A percentile compares a stretch with the other conserved stretches of the same genome.
Conservation (phyloP, 2,797 vertebrate genomes). For the Liasis olivaceus region DNA sequence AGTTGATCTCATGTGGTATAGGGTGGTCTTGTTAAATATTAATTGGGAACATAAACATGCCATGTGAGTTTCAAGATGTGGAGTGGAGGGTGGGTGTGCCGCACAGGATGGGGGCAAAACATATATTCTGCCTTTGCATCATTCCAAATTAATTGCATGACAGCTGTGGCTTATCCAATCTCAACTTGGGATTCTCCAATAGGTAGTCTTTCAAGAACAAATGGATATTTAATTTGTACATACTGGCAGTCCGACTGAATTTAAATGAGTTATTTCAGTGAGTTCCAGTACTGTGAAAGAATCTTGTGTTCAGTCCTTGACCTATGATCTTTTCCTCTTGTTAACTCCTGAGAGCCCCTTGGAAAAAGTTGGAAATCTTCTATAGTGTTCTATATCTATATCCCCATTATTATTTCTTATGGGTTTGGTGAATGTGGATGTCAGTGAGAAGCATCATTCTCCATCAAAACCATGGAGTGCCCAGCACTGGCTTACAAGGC, state of each 20-base stretch:
- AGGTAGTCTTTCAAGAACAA: slow-evolving; percentile 74
- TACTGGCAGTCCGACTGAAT: slow-evolving; percentile 68
- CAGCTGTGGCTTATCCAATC: slow-evolving; percentile 67
- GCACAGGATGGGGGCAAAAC: slow-evolving; percentile 17
- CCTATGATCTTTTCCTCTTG: slow-evolving; percentile 6
- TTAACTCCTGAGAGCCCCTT: slow-evolving; percentile 60
- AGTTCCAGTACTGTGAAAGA: slow-evolving; percentile 36
- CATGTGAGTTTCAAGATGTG: slow-evolving; percentile 64
- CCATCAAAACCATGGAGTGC: not conserved
- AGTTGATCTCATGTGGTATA: slow-evolving; percentile 62
- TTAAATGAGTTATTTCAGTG: slow-evolving; percentile 65
- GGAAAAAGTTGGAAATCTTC: slow-evolving; percentile 47
- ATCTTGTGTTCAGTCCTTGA: not conserved
- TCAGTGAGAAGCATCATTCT: not conserved
- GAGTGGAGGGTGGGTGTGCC: slow-evolving; percentile 55
- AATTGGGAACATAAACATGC: slow-evolving; percentile 75
- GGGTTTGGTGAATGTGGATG: not conserved
- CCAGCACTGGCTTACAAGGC: not conserved
- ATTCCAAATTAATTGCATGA: slow-evolving; percentile 70
- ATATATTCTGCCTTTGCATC: slow-evolving; percentile 64
- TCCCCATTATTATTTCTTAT: too few species aligned
- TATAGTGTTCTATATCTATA: not conserved
- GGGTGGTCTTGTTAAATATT: slow-evolving; percentile 70
- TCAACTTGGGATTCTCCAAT: slow-evolving; percentile 67
- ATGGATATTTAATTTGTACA: slow-evolving; percentile 75